Base-by-base conservation (phyloP, 92 coral and sea anemone genomes). In the Blastomussa wellsi region DNA sequence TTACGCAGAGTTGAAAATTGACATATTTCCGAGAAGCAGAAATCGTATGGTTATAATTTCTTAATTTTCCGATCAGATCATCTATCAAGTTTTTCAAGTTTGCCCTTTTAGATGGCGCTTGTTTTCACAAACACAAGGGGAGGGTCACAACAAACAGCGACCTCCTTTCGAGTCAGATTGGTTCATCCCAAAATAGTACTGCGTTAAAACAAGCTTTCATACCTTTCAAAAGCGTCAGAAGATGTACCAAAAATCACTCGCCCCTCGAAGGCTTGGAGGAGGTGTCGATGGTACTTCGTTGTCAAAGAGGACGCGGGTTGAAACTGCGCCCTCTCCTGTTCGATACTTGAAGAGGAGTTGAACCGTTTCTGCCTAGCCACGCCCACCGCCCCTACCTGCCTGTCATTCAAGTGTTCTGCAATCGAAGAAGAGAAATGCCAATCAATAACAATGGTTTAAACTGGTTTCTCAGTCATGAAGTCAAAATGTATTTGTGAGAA, bases 301-400 rank as follows among this genome's bases (percentile, higher is more conserved):
- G 86, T 73, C 86, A 72, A 72, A 71, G 52, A 53, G 53, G 38
- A 35, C 60, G 62, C 81, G 44, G 44, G 80, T 37, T 59, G 57
- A 47, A 17, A 57, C 87, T 74, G 80, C 49, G 73, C 51, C 10
- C 29, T 32, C 29, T 44, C 87, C 87, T 74, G 15, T 74, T 29
- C 19, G 70, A 83, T 41, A 55, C n/a, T n/a, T n/a, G n/a, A 74
- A 83, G 41, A 22, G 22, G 79, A 37, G 62, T 83, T 83, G 87
- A 83, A 74, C 74, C 72, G 72, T 83, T 29, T 39, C 57, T 41
- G 15, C 11, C 52, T n/a, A 5, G 60, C 80, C 87, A 74, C 87
- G 74, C 81, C 81, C 28, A 16, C 52, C 78, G 78, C 72, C 87
- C 55, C 48, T 39, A 83, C 87, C 87, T 66, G 87, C 74, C n/a